phyloP scores from a whole-genome alignment of 2,888 invertebrate species.

The Biston betularia region DNA sequence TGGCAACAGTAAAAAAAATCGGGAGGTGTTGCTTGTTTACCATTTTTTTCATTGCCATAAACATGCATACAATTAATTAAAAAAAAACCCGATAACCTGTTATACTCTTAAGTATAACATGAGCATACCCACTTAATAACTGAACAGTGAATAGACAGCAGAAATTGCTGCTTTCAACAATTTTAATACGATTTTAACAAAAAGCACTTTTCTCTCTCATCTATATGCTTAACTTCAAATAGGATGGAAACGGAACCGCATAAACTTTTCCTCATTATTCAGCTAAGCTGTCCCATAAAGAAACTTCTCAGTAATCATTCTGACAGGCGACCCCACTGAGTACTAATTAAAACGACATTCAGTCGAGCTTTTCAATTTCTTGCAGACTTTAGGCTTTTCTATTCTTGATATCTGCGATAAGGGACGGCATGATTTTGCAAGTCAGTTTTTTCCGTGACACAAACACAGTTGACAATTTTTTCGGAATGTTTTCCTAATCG shows the following conservation, averaged over 20 bases:
- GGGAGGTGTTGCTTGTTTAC: too few relatives aligned
- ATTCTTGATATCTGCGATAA: conserved; percentile 19
- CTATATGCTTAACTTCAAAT: conserved; percentile 21
- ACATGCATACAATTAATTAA: too few relatives aligned
- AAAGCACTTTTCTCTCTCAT: conserved; percentile 12
- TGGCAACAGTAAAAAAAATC: too few relatives aligned
- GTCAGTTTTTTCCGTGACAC: conserved; percentile 11
- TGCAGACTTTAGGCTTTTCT: conserved; percentile 17
- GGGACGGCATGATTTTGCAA: conserved; percentile 2
- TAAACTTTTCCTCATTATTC: conserved; percentile 53
- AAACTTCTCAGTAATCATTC: conserved; percentile 46
- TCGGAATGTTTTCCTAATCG: too few relatives aligned
- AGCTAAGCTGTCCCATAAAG: conserved; percentile 49
- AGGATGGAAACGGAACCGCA: conserved; percentile 34
- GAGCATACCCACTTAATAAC: too few relatives aligned
- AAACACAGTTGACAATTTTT: too few relatives aligned
- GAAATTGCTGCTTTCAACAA: neutral
- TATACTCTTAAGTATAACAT: too few relatives aligned
- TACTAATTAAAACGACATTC: conserved; percentile 57
- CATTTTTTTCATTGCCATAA: too few relatives aligned
- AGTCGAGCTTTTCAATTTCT: conserved; percentile 40
- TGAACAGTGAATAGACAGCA: neutral
- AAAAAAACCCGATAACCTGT: too few relatives aligned
- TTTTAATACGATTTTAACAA: conserved; percentile 11
- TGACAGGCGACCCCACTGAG: conserved; percentile 44